Percentiles rank a stretch among this genome's conserved stretches.
Evolutionary conservation across 64 coral and sea anemone genomes (phyloP).

Genomic region (Stichodactyla mertensii): DNA sequence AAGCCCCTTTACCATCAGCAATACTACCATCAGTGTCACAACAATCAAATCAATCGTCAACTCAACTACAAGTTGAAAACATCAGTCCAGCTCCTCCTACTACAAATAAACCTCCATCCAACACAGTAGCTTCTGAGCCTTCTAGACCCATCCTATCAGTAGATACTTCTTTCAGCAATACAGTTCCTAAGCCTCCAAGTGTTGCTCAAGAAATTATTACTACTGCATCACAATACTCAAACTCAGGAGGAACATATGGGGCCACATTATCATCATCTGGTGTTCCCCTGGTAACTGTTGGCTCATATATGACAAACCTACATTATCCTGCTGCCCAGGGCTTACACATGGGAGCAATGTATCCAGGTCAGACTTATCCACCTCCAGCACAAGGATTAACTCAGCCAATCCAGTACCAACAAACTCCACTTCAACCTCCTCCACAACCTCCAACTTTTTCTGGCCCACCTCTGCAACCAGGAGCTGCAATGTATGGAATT

Average conservation of each 20-base stretch:
- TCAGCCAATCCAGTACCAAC: conserved; percentile 41
- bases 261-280: conserved; percentile 14
- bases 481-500: conserved; percentile 54
- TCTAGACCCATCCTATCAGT: conserved; percentile 36
- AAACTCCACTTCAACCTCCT: conserved; percentile 50
- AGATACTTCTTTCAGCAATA: conserved; percentile 39
- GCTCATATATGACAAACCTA: not conserved
- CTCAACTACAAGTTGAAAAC: conserved; percentile 85
- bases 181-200: not conserved
- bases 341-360: conserved; percentile 34
- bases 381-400: conserved; percentile 32
- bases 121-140: conserved; percentile 29
- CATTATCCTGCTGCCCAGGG: conserved; percentile 22
- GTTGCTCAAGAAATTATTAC: not conserved
- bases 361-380: conserved; percentile 40
- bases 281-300: not conserved
- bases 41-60: conserved; percentile 28
- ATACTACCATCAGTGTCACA: conserved; percentile 23
- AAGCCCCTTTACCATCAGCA: conserved; percentile 39
- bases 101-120: not conserved
- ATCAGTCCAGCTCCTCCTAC: conserved; percentile 76
- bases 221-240: conserved; percentile 8
- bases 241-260: not conserved
- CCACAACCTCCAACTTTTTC: conserved; percentile 30
- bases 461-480: conserved; percentile 30